Evolutionary conservation across 2,888 invertebrate genomes (phyloP).

Genomic region (Cataglyphis rosenhaueri): DNA sequence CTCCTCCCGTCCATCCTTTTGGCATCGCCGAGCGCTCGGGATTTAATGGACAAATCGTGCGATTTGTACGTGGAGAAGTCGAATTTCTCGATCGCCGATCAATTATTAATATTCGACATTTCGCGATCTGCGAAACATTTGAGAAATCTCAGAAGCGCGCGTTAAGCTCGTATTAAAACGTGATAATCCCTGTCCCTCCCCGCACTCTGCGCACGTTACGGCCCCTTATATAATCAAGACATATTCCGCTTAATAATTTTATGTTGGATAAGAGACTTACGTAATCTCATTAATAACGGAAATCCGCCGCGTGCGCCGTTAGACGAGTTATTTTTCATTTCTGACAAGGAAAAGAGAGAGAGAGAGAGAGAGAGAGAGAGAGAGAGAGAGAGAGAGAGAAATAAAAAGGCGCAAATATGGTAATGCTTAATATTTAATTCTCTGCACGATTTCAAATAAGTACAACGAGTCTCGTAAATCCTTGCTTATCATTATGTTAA

Average conservation of each 20-base stretch:
- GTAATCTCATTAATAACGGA: constrained; percentile 53
- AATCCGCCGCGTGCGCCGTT: constrained; percentile 31
- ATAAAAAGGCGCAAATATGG: constrained; percentile 5
- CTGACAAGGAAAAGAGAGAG: background rate
- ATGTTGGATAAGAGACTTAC: constrained; percentile 49
- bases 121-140: constrained; percentile 13
- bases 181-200: constrained; percentile 24
- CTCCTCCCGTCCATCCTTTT: background rate
- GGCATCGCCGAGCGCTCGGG: background rate
- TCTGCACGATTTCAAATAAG: background rate
- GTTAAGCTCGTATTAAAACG: constrained; percentile 42
- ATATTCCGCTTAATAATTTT: constrained; percentile 46
- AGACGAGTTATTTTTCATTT: constrained; percentile 61
- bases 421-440: constrained; percentile 34
- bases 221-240: constrained; percentile 41
- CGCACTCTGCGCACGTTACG: constrained; percentile 3
- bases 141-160: background rate
- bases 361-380: background rate
- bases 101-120: constrained; percentile 31
- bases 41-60: constrained; percentile 47
- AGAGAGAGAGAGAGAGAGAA: background rate
- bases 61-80: constrained; percentile 47
- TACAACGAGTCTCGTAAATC: background rate
- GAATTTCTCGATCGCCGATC: constrained; percentile 31
- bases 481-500: background rate